Conservation (phyloP, 2,797 vertebrate genomes). For the Fratercula arctica region DNA sequence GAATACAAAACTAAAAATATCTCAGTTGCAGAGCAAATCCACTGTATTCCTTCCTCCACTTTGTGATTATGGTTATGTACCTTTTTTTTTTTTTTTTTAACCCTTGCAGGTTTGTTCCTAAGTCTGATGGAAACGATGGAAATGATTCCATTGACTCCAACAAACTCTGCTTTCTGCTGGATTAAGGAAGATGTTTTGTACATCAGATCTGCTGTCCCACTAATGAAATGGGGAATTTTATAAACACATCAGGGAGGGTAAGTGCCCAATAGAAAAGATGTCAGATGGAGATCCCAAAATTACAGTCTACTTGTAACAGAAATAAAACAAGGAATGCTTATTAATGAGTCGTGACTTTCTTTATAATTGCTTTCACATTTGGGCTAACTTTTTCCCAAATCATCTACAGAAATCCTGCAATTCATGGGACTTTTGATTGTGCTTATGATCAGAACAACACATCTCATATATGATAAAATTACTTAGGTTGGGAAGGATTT, state of each 20-base stretch:
- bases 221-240: not conserved
- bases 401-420: slow-evolving; percentile 17
- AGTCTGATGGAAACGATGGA: not conserved
- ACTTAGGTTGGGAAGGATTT: slow-evolving; percentile 71
- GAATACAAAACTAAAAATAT: slow-evolving; percentile 34
- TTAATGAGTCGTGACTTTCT: slow-evolving; percentile 78
- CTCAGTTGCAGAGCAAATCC: not conserved
- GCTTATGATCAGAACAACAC: slow-evolving; percentile 26
- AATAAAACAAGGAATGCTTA: slow-evolving; percentile 75
- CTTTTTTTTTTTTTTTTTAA: not conserved
- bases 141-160: not conserved
- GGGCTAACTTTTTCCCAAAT: slow-evolving; percentile 65
- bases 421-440: not conserved
- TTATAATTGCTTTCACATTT: slow-evolving; percentile 81
- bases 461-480: slow-evolving; percentile 65
- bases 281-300: slow-evolving; percentile 30
- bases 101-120: not conserved
- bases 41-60: not conserved
- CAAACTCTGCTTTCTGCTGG: not conserved
- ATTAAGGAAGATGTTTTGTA: not conserved
- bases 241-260: not conserved
- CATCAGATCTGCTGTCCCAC: not conserved
- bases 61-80: not conserved
- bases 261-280: not conserved
- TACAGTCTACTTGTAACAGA: slow-evolving; percentile 60